A percentile compares a stretch with the other conserved stretches of the same genome.
Evolutionary conservation across 2,888 invertebrate species (phyloP).

Genomic region (Leucania comma): DNA sequence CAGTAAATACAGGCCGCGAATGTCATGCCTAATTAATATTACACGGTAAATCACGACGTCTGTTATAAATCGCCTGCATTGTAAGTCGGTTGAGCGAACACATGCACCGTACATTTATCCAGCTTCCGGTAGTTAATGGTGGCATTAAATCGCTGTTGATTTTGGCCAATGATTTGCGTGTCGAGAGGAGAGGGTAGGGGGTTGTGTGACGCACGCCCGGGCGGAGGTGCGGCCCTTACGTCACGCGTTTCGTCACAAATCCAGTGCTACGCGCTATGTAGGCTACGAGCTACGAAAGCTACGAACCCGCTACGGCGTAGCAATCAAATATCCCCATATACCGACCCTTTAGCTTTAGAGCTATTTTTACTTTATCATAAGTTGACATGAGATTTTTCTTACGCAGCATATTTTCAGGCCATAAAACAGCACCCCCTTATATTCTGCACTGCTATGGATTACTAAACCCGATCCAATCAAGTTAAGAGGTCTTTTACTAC

Average conservation of each 20-base stretch:
- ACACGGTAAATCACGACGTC: conserved; percentile 27
- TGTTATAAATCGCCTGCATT: conserved; percentile 53
- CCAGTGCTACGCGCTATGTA: conserved; percentile 67
- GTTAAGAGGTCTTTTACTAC: conserved; percentile 73
- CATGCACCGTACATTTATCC: conserved; percentile 64
- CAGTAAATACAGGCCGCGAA: conserved; percentile 40
- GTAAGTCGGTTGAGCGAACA: conserved; percentile 49
- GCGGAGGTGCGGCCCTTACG: conserved; percentile 83
- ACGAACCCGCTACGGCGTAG: conserved; percentile 63
- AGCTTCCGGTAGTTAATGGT: conserved; percentile 66
- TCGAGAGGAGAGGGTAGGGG: conserved; percentile 64
- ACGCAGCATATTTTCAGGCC: conserved; percentile 41
- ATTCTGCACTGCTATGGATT: conserved; percentile 53
- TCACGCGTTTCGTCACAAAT: conserved; percentile 82
- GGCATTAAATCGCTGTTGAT: conserved; percentile 79
- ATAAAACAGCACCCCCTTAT: conserved; percentile 51
- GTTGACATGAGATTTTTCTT: conserved; percentile 42
- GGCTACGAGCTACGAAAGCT: conserved; percentile 49
- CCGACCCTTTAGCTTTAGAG: conserved; percentile 37
- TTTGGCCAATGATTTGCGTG: conserved; percentile 82
- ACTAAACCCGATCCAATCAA: conserved; percentile 72
- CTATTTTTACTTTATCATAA: conserved; percentile 59
- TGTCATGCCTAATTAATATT: conserved; percentile 48
- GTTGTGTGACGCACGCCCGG: conserved; percentile 75
- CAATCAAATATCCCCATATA: conserved; percentile 56